Percentiles rank a stretch among this genome's conserved stretches.
Evolutionary conservation across 2,113 vertebrate species (phyloP).

Genomic region (Vidua chalybeata): DNA sequence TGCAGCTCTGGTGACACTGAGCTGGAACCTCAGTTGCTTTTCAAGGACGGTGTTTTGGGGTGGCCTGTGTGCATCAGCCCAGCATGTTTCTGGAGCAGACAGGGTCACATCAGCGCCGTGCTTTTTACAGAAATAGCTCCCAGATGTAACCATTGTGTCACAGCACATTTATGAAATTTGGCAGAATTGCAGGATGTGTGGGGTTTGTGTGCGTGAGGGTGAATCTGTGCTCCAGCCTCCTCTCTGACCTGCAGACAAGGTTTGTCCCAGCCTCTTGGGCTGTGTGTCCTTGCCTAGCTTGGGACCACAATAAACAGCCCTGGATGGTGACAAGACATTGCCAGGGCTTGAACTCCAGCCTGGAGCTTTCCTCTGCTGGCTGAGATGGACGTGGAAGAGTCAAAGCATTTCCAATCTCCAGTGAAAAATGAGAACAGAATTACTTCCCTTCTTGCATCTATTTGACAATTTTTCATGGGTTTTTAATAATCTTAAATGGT

Average conservation of each 20-base stretch:
- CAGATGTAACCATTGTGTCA: conserved; percentile 21
- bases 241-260: not conserved
- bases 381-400: not conserved
- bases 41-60: not conserved
- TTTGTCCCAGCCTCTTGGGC: not conserved
- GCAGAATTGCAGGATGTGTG: not conserved
- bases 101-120: not conserved
- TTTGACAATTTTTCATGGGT: not conserved
- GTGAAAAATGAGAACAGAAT: not conserved
- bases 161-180: not conserved
- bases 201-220: not conserved
- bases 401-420: not conserved
- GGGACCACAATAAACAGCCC: not conserved
- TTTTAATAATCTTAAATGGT: not conserved
- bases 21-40: not conserved
- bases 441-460: not conserved
- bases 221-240: not conserved
- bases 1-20: not conserved
- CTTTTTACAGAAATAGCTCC: conserved; percentile 26
- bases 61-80: not conserved
- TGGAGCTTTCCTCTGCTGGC: not conserved
- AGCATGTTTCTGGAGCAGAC: not conserved
- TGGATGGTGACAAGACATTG: fast-evolving
- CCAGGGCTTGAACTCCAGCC: not conserved
- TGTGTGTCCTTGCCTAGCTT: not conserved